These are phyloP conservation scores for Neocloeon triangulifer DNA, from an alignment of 1,140 invertebrate genomes.

Conservation along the genomic window DNA sequence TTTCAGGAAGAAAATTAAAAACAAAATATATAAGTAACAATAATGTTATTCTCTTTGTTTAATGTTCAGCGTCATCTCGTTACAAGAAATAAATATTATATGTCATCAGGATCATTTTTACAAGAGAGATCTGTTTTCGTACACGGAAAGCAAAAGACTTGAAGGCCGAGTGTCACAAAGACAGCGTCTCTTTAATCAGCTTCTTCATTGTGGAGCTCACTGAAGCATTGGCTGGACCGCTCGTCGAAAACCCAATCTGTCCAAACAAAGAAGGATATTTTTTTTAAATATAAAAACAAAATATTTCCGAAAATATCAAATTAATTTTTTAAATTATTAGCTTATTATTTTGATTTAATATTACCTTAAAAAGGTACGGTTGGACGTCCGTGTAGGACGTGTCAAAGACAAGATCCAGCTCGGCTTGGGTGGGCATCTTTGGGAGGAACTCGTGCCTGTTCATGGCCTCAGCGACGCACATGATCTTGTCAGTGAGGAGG, in stretches of 20 bases:
- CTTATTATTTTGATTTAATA: no score
- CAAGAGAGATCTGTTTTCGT: neutral
- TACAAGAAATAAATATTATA: no score
- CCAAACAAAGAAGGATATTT: slow-evolving; percentile 10
- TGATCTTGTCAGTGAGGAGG: slow-evolving; percentile 72
- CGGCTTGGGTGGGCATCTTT: slow-evolving; percentile 78
- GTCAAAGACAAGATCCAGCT: slow-evolving; percentile 86
- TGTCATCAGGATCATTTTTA: no score
- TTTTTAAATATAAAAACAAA: neutral
- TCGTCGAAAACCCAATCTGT: slow-evolving; percentile 45
- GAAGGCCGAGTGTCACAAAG: slow-evolving; percentile 36
- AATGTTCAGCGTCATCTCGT: no score
- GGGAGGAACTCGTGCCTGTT: slow-evolving; percentile 88
- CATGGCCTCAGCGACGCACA: slow-evolving; percentile 85
- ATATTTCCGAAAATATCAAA: neutral
- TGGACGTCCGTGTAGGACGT: slow-evolving; percentile 79
- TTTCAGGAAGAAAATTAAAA: no score
- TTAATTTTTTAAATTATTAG: neutral
- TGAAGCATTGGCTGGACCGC: slow-evolving; percentile 41
- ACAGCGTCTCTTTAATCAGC: slow-evolving; percentile 67
- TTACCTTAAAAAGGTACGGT: slow-evolving; percentile 77
- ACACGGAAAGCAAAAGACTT: neutral
- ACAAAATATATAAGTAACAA: no score
- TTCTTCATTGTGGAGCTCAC: slow-evolving; percentile 75
- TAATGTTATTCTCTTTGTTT: no score